Evolutionary conservation across 2,888 invertebrate genomes (phyloP).

Genomic region (Prosopocoilus inquinatus): DNA sequence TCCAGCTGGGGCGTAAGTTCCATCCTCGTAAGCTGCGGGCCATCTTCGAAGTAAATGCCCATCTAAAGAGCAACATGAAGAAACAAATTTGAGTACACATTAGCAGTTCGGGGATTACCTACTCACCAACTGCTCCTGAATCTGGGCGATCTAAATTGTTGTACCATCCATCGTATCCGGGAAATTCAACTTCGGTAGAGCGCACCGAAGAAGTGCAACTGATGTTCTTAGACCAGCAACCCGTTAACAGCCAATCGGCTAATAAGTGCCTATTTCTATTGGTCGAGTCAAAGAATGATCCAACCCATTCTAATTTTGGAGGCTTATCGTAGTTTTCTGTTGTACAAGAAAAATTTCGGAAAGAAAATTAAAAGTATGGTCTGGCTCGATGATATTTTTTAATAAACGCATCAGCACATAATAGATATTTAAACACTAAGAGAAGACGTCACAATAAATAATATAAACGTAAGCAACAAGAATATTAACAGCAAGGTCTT

Average conservation of each 20-base stretch:
- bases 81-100: slow-evolving; percentile 7
- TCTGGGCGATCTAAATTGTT: slow-evolving; percentile 47
- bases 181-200: slow-evolving; percentile 38
- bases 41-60: slow-evolving; percentile 55
- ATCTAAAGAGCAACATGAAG: slow-evolving; percentile 47
- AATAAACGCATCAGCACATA: too few species aligned
- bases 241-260: slow-evolving; percentile 9
- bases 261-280: neutral
- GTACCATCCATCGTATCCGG: slow-evolving; percentile 50
- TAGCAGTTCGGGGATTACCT: too few species aligned
- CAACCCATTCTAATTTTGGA: too few species aligned
- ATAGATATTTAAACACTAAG: too few species aligned
- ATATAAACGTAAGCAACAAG: too few species aligned
- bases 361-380: too few species aligned
- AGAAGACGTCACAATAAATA: too few species aligned
- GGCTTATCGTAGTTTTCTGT: too few species aligned
- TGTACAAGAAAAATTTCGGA: too few species aligned
- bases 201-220: neutral
- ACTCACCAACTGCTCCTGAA: slow-evolving; percentile 46
- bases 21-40: slow-evolving; percentile 58
- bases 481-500: too few species aligned
- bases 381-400: too few species aligned
- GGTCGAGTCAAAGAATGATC: too few species aligned
- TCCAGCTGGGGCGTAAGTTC: slow-evolving; percentile 55
- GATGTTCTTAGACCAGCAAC: slow-evolving; percentile 3